A percentile compares a stretch with the other conserved stretches of the same genome.
phyloP scores from a whole-genome alignment of 2,888 invertebrate species.

The Craniophora ligustri region DNA sequence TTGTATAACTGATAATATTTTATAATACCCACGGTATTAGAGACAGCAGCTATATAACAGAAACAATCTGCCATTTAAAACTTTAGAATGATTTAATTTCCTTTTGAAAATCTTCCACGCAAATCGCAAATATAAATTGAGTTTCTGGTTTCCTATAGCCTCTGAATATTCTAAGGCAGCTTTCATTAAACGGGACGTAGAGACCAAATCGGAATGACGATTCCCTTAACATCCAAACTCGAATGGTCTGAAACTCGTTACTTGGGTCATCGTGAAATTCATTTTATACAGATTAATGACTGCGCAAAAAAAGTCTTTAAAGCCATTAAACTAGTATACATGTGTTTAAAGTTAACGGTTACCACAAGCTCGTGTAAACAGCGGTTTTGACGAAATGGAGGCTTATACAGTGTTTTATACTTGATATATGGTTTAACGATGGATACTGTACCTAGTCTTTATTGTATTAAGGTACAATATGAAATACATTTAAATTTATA shows the following conservation, averaged over 20 bases:
- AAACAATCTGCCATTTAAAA: constrained; percentile 54
- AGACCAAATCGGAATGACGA: constrained; percentile 50
- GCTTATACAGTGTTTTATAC: too few relatives aligned
- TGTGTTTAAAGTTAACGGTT: not conserved
- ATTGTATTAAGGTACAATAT: too few relatives aligned
- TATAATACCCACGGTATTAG: too few relatives aligned
- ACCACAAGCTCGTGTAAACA: too few relatives aligned
- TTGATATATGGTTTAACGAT: too few relatives aligned
- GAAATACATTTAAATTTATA: too few relatives aligned
- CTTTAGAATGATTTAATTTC: constrained; percentile 70
- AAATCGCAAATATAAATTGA: constrained; percentile 70
- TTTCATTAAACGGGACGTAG: constrained; percentile 52
- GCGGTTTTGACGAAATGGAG: too few relatives aligned
- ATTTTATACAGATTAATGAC: constrained; percentile 12
- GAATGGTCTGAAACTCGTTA: constrained; percentile 24
- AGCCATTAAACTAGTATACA: not conserved
- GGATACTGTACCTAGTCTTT: too few relatives aligned
- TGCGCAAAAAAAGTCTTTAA: constrained; percentile 2
- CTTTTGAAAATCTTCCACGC: constrained; percentile 61
- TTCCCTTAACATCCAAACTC: constrained; percentile 25
- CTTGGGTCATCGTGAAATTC: constrained; percentile 3
- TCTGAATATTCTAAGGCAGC: constrained; percentile 67
- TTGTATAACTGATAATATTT: too few relatives aligned
- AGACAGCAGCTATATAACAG: too few relatives aligned
- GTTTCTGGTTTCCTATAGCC: constrained; percentile 67